Evolutionary conservation across 2,113 vertebrate genomes (phyloP).

Genomic region (Megaptera novaeangliae): DNA sequence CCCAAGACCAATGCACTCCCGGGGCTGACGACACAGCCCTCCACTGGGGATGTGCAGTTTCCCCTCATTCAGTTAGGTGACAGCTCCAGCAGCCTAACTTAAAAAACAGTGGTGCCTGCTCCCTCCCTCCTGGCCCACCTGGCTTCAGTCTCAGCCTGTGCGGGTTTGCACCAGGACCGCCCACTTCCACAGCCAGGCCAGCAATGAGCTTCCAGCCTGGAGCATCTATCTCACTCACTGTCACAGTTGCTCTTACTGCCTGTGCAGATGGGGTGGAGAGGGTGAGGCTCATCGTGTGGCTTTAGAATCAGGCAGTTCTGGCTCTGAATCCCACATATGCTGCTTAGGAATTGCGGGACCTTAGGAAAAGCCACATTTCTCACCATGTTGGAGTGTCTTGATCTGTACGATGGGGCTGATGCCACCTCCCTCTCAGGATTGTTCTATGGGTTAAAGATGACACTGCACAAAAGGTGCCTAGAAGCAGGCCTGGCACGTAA

Average conservation of each 20-base stretch:
- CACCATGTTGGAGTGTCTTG: not conserved
- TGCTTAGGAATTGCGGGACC: not conserved
- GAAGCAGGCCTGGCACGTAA: too few relatives aligned
- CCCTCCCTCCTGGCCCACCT: not conserved
- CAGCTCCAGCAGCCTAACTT: not conserved
- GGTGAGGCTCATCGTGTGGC: not conserved
- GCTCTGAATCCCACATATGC: not conserved
- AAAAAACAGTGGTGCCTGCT: not conserved
- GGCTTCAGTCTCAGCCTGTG: not conserved
- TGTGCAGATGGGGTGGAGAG: not conserved
- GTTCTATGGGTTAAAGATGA: not conserved
- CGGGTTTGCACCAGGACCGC: not conserved
- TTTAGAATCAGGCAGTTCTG: not conserved
- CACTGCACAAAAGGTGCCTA: rapidly evolving
- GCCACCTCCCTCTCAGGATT: not conserved
- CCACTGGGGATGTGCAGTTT: not conserved
- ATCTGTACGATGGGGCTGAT: not conserved
- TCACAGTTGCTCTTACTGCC: not conserved
- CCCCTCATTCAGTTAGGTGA: not conserved
- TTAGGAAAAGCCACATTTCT: not conserved
- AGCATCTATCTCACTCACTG: rapidly evolving
- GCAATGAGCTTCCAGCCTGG: not conserved
- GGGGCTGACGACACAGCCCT: not conserved
- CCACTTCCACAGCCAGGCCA: not conserved
- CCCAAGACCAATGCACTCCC: not conserved